Conservation (phyloP, 2,888 invertebrate species). For the Caenorhabditis sp. region DNA sequence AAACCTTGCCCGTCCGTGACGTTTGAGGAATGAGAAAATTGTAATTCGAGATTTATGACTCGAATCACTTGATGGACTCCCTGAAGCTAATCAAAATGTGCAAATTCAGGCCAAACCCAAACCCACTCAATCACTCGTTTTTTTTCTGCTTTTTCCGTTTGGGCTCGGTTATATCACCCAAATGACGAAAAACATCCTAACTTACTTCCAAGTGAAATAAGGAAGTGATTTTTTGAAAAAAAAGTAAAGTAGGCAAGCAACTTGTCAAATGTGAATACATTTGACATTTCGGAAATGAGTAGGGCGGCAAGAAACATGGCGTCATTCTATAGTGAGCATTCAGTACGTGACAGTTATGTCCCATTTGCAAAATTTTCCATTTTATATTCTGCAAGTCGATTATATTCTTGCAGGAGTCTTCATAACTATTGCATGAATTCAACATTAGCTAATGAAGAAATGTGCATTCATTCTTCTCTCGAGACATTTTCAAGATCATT, state of each 20-base stretch:
- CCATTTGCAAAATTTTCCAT: neutral
- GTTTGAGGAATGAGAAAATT: constrained; percentile 26
- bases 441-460: constrained; percentile 21
- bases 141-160: neutral
- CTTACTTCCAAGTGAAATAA: constrained; percentile 2
- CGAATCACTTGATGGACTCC: neutral
- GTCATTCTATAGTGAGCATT: constrained; percentile 28
- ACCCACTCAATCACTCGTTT: neutral
- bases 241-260: constrained; percentile 14
- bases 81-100: neutral
- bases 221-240: constrained; percentile 32
- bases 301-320: constrained; percentile 5
- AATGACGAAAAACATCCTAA: neutral
- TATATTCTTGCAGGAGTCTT: neutral
- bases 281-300: constrained; percentile 24
- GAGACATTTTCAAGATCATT: neutral
- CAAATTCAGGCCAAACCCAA: neutral
- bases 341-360: constrained; percentile 37
- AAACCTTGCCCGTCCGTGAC: no score
- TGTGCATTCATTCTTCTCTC: neutral
- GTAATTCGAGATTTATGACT: constrained; percentile 20
- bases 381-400: neutral
- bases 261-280: constrained; percentile 41
- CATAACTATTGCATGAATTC: constrained; percentile 16
- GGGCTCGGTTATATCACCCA: neutral